These are phyloP conservation scores for Chlorospingus flavigularis DNA, from an alignment of 2,797 vertebrate genomes.

Conservation along the genomic window DNA sequence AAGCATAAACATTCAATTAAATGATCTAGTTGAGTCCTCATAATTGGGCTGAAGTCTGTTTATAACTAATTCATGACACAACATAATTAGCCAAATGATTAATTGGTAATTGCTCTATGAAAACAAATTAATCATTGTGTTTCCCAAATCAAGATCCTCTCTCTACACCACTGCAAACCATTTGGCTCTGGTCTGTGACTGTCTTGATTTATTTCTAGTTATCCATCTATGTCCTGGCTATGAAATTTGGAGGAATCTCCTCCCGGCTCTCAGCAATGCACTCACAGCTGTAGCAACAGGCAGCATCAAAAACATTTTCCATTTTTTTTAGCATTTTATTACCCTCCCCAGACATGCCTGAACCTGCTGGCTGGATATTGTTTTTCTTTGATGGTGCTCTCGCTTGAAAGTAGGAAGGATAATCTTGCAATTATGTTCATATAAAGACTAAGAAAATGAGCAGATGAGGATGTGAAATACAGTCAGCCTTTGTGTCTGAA, in stretches of 20 bases:
- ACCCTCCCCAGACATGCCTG: neutral
- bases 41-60: slow-evolving; percentile 33
- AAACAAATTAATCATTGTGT: slow-evolving; percentile 44
- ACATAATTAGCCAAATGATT: slow-evolving; percentile 36
- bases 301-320: neutral
- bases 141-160: neutral
- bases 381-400: neutral
- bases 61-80: slow-evolving; percentile 24
- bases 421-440: neutral
- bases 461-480: neutral
- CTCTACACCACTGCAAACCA: neutral
- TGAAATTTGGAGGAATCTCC: neutral
- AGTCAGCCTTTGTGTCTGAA: neutral
- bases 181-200: neutral
- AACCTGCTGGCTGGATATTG: neutral
- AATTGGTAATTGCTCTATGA: slow-evolving; percentile 32
- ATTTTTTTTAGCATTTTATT: neutral
- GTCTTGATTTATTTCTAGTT: slow-evolving; percentile 14
- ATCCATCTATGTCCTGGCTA: neutral
- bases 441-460: neutral
- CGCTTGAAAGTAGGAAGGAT: neutral
- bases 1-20: slow-evolving; percentile 36
- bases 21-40: neutral
- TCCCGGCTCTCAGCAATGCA: neutral
- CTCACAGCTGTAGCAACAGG: neutral